Base-by-base conservation (phyloP, 2,113 vertebrate genomes). In the Promerops cafer region DNA sequence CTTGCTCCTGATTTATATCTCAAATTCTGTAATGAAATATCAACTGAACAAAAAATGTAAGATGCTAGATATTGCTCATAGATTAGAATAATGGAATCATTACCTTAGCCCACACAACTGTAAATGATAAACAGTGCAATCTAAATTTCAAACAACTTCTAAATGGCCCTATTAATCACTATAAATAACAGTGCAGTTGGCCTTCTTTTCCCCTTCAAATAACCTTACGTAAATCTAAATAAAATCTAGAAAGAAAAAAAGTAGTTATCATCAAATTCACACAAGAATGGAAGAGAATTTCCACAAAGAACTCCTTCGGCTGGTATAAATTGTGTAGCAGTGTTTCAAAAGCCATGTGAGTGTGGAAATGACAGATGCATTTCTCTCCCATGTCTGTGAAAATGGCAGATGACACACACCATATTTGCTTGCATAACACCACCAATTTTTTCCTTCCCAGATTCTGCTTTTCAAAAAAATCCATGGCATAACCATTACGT, bases 71-170 rank as follows among this genome's bases (percentile, higher is more conserved):
- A 96, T 91, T 96, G 94, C 96, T 92, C 97, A 76, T 92, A 92
- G 94, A 96, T 93, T 97, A 97, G 96, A 98, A 98, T 98, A 98
- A 98, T 98, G 97, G 98, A 98, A 97, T 96, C 96, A 98, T 98
- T 98, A 98, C 93, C 95, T 96, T 97, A 96, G 96, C 90, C 95
- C 93, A 97, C 90, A 97, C 97, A 91, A 98, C 97, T 97, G 97
- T 97, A 97, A 98, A 98, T 98, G 98, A 98, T 98, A 98, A 98
- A 98, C 96, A 97, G 96, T 94, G 97, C 97, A 98, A 98, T 98
- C 95, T 95, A 90, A 96, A 96, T 97, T 98, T 96, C 96, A 94
- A 98, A 97, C 97, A 97, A 97, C 91, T 96, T 98, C 95, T 97
- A 97, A 98, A 97, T 97, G 76, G 94, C 96, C 80, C 97, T 96